These are phyloP conservation scores for Globodera ellingtonae DNA, from an alignment of 1,140 invertebrate species.

Conservation along the genomic window DNA sequence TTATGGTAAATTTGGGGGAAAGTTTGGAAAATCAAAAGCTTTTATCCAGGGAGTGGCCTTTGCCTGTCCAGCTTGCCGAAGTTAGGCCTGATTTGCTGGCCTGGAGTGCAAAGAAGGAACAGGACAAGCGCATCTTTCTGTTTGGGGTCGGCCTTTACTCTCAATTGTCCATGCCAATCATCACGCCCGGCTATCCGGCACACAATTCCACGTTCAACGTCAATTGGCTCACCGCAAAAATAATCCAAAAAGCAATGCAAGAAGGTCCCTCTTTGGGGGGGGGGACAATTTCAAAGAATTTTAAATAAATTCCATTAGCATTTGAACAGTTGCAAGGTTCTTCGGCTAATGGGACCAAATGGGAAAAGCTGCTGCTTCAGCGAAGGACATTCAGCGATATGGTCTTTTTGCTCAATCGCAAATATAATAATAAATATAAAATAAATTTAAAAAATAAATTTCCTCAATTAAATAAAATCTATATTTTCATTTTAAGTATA, in stretches of 20 bases:
- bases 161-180: neutral
- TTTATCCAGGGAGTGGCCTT: neutral
- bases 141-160: neutral
- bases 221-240: conserved; percentile 12
- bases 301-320: neutral
- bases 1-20: neutral
- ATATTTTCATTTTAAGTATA: too few species aligned
- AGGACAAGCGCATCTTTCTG: neutral
- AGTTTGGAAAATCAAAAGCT: too few species aligned
- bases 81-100: neutral
- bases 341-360: neutral
- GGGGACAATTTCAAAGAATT: too few species aligned
- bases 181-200: conserved; percentile 11
- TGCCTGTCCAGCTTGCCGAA: neutral
- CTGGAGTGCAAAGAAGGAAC: neutral
- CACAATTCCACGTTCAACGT: conserved; percentile 17
- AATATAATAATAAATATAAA: too few species aligned
- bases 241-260: conserved; percentile 15
- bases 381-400: neutral
- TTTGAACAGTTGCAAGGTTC: neutral
- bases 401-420: neutral
- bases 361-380: neutral
- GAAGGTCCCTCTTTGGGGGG: neutral
- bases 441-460: too few species aligned
- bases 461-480: too few species aligned